Conservation (phyloP, 2,113 vertebrate species). For the Varanus komodoensis region DNA sequence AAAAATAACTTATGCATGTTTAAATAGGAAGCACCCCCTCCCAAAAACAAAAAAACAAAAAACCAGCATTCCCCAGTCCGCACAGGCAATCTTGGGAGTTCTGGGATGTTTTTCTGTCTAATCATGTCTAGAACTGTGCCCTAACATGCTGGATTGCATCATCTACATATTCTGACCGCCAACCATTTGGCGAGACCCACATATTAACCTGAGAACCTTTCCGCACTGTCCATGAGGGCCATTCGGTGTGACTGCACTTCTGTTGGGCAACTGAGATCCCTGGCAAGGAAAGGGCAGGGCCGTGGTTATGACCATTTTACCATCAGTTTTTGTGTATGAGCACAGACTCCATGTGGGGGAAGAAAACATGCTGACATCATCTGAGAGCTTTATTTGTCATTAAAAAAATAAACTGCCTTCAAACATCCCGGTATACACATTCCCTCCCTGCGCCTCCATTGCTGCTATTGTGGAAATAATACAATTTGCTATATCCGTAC, state of each 20-base stretch:
- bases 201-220: neutral
- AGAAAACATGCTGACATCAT: neutral
- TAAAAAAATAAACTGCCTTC: neutral
- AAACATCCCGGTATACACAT: neutral
- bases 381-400: neutral
- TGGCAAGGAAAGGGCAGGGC: neutral
- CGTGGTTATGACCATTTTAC: neutral
- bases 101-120: too few species aligned
- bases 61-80: too few species aligned
- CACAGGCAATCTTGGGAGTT: too few species aligned
- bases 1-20: neutral
- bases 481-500: neutral
- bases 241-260: neutral
- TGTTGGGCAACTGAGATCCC: neutral
- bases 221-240: neutral
- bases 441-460: neutral
- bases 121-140: neutral
- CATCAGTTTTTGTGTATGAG: neutral
- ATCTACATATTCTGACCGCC: neutral
- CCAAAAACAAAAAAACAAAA: too few species aligned
- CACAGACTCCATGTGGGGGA: neutral
- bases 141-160: neutral
- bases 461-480: neutral
- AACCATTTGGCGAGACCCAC: neutral
- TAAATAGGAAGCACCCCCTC: neutral